Evolutionary conservation across 2,888 invertebrate species (phyloP).

Genomic region (Merodon equestris): DNA sequence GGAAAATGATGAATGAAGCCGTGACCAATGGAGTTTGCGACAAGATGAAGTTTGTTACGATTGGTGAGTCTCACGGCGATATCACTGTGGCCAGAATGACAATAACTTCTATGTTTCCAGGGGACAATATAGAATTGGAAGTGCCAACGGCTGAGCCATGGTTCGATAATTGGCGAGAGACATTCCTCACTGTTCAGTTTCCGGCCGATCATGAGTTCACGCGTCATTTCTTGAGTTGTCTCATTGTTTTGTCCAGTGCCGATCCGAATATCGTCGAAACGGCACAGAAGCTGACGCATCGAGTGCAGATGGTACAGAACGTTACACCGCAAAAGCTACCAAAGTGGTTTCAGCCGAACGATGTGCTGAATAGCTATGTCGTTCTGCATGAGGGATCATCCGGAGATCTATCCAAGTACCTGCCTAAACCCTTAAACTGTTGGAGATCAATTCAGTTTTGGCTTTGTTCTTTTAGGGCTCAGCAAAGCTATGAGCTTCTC

Average conservation of each 20-base stretch:
- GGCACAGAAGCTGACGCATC: constrained; percentile 88
- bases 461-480: constrained; percentile 86
- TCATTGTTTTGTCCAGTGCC: constrained; percentile 86
- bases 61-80: constrained; percentile 78
- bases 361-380: constrained; percentile 92
- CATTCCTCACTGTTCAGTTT: constrained; percentile 91
- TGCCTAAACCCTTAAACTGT: constrained; percentile 47
- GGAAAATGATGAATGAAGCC: constrained; percentile 91
- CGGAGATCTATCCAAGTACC: constrained; percentile 86
- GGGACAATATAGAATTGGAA: constrained; percentile 82
- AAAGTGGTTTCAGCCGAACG: constrained; percentile 88
- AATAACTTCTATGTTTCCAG: neutral
- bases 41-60: constrained; percentile 80
- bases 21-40: constrained; percentile 83
- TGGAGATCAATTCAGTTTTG: neutral
- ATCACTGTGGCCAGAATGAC: too few species aligned
- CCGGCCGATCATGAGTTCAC: constrained; percentile 98
- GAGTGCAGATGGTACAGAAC: constrained; percentile 88
- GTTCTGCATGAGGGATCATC: constrained; percentile 90
- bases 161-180: constrained; percentile 97
- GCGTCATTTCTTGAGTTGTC: constrained; percentile 91
- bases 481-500: constrained; percentile 89
- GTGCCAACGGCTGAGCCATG: constrained; percentile 91
- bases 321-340: constrained; percentile 88
- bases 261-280: constrained; percentile 90